Base-by-base conservation (phyloP, 1,140 invertebrate species). In the Hyles euphorbiae region DNA sequence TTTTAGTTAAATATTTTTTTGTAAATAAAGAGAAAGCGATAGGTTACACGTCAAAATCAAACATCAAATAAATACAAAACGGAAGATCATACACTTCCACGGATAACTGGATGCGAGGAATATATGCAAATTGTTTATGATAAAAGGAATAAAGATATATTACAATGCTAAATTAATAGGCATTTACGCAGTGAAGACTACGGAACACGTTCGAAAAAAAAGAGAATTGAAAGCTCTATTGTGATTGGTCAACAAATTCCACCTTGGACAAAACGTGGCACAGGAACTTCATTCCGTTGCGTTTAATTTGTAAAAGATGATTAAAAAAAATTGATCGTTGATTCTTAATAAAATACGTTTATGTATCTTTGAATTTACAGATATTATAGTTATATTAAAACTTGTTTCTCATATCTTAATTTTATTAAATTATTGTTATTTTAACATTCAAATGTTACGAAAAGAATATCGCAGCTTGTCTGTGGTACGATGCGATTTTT, bases 1-100 rank as follows among this genome's bases (percentile, higher is more conserved):
- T 70, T 70, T 60, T 70, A 63, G 58, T 57, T 67, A 55, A 73
- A 71, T 67, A 68, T 64, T 61, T 61, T 73, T 73, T 78, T 79
- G 74, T 84, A 86, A 84, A 87, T 83, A 81, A 73, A 76, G 70
- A 66, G 71, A 77, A 81, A 84, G 70, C 72, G 53, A 77, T 70
- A 80, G 65, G 71, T 72, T 81, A 85, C 82, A 87, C 83, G 83
- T 86, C 85, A 88, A 86, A 84, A 77, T 76, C 72, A 85, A 86
- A 75, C 70, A 75, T 62, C 70, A 77, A 81, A 83, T 81, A 79
- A 82, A 70, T 68, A 72, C 70, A 77, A 61, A 59, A 77, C 49
- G 2, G 5, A 10, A 43, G 5, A 3, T 45, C 10, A 3, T 12
- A 11, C n/a, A n/a, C 7, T 11, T 22, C 46, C 7, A 5, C 5